These are phyloP conservation scores for Triplophysa siluroides DNA, from an alignment of 2,113 vertebrate species.

Conservation along the genomic window DNA sequence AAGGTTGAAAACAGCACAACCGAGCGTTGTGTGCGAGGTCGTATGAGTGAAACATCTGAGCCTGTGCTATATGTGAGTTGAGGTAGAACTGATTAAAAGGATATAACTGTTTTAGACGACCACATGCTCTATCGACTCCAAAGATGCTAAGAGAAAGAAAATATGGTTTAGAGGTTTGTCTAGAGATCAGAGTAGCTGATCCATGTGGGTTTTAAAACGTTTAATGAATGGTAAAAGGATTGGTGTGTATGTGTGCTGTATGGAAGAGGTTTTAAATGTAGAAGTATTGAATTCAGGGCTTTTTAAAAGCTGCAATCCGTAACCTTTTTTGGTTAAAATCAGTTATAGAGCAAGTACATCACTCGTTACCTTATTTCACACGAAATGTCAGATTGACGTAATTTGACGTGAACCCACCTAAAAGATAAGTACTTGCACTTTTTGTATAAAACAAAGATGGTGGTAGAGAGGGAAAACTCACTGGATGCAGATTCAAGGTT, in stretches of 20 bases:
- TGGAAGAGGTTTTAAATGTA: background rate
- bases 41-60: constrained; percentile 19
- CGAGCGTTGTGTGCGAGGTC: constrained; percentile 14
- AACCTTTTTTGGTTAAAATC: no score
- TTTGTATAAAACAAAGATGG: no score
- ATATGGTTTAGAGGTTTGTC: constrained; percentile 4
- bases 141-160: constrained; percentile 39
- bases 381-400: no score
- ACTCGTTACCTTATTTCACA: no score
- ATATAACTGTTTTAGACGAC: constrained; percentile 43
- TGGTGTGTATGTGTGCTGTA: constrained; percentile 1
- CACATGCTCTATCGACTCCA: constrained; percentile 48
- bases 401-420: no score
- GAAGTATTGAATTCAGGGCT: background rate
- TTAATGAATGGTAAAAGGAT: constrained; percentile 24
- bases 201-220: constrained; percentile 1
- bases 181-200: constrained; percentile 33
- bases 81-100: constrained; percentile 42
- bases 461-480: no score
- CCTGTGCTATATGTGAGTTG: constrained; percentile 26
- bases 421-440: no score
- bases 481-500: no score
- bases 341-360: no score
- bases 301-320: background rate
- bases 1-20: constrained; percentile 17